Evolutionary conservation across 2,113 vertebrate species (phyloP).

Genomic region (Rhea pennata): DNA sequence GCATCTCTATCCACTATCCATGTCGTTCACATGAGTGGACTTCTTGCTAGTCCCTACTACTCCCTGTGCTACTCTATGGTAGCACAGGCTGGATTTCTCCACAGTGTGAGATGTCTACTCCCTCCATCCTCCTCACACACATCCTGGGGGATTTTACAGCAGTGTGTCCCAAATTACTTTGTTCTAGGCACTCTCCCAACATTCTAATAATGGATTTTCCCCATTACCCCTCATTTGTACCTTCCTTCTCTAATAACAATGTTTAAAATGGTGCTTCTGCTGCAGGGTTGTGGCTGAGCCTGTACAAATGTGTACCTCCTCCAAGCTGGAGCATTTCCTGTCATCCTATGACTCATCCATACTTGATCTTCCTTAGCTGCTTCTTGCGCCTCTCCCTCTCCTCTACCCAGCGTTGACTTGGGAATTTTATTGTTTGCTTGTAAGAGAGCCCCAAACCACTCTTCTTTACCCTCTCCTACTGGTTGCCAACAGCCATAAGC

Average conservation of each 20-base stretch:
- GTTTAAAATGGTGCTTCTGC: background rate
- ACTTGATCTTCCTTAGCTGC: background rate
- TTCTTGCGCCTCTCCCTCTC: background rate
- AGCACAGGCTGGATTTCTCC: background rate
- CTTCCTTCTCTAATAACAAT: background rate
- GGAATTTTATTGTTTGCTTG: background rate
- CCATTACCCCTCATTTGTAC: background rate
- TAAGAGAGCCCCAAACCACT: background rate
- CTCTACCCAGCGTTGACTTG: background rate
- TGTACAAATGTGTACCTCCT: background rate
- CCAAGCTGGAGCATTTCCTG: background rate
- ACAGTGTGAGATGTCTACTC: background rate
- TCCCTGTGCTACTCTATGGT: background rate
- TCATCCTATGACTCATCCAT: background rate
- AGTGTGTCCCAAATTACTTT: background rate
- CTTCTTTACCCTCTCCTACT: background rate
- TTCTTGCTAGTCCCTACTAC: background rate
- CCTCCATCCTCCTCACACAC: background rate
- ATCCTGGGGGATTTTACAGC: background rate
- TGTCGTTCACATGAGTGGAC: fast-evolving
- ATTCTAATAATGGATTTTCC: background rate
- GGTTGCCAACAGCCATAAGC: background rate
- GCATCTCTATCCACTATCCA: fast-evolving
- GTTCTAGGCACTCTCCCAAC: background rate
- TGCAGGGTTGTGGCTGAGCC: too few species aligned